A percentile compares a stretch with the other conserved stretches of the same genome.
Evolutionary conservation across 2,797 vertebrate genomes (phyloP).

Genomic region (Mallotus villosus): DNA sequence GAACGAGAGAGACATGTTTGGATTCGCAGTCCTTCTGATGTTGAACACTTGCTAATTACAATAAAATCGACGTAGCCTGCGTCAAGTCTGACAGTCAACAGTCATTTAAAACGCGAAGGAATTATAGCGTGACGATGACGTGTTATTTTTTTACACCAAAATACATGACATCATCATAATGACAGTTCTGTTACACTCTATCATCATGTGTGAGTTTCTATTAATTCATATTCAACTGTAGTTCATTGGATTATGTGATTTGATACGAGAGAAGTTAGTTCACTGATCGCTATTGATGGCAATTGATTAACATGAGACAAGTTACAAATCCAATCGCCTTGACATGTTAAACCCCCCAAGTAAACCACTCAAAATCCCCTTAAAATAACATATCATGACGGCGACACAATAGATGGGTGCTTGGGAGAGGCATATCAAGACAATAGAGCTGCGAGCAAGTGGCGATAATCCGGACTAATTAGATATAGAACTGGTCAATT

Average conservation of each 20-base stretch:
- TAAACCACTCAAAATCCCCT: constrained; percentile 70
- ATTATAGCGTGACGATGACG: background rate
- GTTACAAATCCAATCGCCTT: constrained; percentile 46
- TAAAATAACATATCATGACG: constrained; percentile 59
- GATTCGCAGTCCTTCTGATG: background rate
- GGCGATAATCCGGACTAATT: constrained; percentile 80
- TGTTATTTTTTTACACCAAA: background rate
- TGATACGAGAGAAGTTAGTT: constrained; percentile 35
- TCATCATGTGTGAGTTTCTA: constrained; percentile 11
- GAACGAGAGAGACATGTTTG: background rate
- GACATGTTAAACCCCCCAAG: constrained; percentile 50
- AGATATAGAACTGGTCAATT: constrained; percentile 64
- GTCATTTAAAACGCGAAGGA: background rate
- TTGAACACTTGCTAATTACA: too few species aligned
- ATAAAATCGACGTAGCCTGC: too few species aligned
- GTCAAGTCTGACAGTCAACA: background rate
- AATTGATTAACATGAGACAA: constrained; percentile 44
- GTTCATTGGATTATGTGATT: constrained; percentile 26
- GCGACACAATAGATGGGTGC: constrained; percentile 51
- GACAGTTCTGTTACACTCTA: background rate
- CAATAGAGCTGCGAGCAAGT: constrained; percentile 56
- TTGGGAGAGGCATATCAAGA: constrained; percentile 38
- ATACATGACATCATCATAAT: background rate
- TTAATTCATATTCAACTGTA: constrained; percentile 4
- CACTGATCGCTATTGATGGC: constrained; percentile 44